Evolutionary conservation across 2,113 vertebrate species (phyloP), one percentile per base, ranked within the genome.

Genomic region (Probosciger aterrimus): DNA sequence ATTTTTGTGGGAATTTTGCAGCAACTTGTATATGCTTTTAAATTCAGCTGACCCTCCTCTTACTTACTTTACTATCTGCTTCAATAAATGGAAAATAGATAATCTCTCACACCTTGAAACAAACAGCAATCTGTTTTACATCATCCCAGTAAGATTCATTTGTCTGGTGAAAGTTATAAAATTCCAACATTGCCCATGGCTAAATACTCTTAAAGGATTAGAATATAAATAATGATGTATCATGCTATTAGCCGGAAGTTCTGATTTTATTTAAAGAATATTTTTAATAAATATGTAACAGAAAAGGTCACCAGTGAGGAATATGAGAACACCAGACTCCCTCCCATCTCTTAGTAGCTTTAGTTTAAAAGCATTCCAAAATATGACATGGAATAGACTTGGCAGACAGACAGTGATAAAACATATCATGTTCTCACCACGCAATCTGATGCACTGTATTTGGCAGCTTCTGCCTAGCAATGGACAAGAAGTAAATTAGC

Each of bases 401-500:
- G 83, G 81, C 94, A 91, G 67, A 80, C 65, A 94, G 53, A 77
- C 71, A n/a, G 62, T 71, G 81, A 88, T 79, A 87, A 95, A 90
- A 92, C 64, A n/a, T 80, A 78, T 20, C 86, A 75, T 53, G 81
- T 76, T 82, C 82, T 73, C 79, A 82, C 64, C 64, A 65, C 27
- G 31, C 78, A 73, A 83, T 85, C 91, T 95, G 89, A 95, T 1
- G 0, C 59, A 50, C 31, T 77, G 63, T 39, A 62, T 68, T 86
- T 95, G 78, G 88, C 94, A 90, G 44, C 8, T 3, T 78, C 55
- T 73, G 78, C 60, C 65, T 80, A 69, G 81, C 90, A 95, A 76
- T 55, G 69, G 71, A 91, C 70, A 87, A 90, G 81, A 87, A 93
- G 88, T 86, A 96, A 96, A 92, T 92, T 69, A 96, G 64, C 33